Percentiles rank a stretch among this genome's conserved stretches.
Evolutionary conservation across 2,797 vertebrate species (phyloP).

Genomic region (Malurus splendens): DNA sequence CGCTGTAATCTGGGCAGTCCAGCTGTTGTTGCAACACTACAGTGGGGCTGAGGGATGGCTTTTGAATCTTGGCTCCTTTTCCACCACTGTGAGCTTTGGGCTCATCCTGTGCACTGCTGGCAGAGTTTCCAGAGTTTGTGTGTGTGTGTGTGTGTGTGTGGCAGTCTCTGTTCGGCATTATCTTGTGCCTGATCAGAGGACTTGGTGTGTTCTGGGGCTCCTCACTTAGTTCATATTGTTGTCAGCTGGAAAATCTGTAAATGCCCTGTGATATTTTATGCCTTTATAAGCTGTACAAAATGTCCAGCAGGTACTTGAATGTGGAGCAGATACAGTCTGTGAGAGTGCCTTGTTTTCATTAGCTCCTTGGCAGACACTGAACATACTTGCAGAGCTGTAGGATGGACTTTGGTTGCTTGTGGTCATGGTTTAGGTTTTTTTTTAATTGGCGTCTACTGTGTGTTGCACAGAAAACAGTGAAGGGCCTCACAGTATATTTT

Average conservation of each 20-base stretch:
- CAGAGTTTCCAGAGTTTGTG: not conserved
- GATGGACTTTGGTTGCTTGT: conserved; percentile 10
- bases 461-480: not conserved
- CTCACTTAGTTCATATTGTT: not conserved
- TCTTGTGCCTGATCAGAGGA: not conserved
- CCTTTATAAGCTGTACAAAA: conserved; percentile 38
- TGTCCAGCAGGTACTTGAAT: conserved; percentile 44
- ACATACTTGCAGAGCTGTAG: conserved; percentile 12
- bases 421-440: not conserved
- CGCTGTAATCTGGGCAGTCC: not conserved
- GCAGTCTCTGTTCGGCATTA: not conserved
- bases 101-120: not conserved
- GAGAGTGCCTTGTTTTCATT: conserved; percentile 6
- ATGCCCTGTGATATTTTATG: not conserved
- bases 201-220: not conserved
- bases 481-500: not conserved
- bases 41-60: not conserved
- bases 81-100: not conserved
- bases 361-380: conserved; percentile 19
- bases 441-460: not conserved
- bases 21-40: not conserved
- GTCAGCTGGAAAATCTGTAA: conserved; percentile 27
- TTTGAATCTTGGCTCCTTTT: not conserved
- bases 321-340: not conserved
- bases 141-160: not conserved